Conservation (phyloP, 1,140 invertebrate genomes). For the Bradynema listronoti region DNA sequence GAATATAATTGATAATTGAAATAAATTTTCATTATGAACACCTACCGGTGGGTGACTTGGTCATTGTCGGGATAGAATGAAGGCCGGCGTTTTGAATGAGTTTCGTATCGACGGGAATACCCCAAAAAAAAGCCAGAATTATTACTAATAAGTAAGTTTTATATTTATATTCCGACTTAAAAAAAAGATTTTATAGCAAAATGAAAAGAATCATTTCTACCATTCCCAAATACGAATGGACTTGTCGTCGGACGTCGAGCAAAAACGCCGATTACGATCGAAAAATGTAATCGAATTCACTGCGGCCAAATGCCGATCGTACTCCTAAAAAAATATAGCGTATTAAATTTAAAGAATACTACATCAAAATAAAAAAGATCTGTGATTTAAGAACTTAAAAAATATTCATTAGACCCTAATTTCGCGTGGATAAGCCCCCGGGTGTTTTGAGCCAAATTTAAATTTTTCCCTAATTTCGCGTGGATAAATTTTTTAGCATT, state of each 20-base stretch:
- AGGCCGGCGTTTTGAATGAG: slow-evolving; percentile 99
- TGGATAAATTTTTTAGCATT: not conserved
- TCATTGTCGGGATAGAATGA: slow-evolving; percentile 97
- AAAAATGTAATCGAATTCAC: slow-evolving; percentile 99
- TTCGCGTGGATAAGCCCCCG: no score
- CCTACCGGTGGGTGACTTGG: slow-evolving; percentile 79
- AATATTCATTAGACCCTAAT: no score
- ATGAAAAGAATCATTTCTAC: no score
- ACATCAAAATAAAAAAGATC: no score
- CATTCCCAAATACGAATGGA: slow-evolving; percentile 98
- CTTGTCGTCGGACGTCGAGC: slow-evolving; percentile 97
- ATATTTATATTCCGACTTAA: not conserved
- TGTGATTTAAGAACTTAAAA: no score
- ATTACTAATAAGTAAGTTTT: no score
- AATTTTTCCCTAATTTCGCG: no score
- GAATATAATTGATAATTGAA: no score
- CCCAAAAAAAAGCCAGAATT: slow-evolving; percentile 65
- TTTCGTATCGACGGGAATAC: slow-evolving; percentile 99
- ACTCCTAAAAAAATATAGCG: slow-evolving; percentile 70
- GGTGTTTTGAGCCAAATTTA: no score
- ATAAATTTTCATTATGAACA: no score
- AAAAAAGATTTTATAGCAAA: slow-evolving; percentile 37
- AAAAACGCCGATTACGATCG: slow-evolving; percentile 92
- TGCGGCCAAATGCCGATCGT: slow-evolving; percentile 93
- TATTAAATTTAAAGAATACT: no score